These are phyloP conservation scores for Cancer borealis DNA, from an alignment of 2,888 invertebrate genomes.

Conservation along the genomic window DNA sequence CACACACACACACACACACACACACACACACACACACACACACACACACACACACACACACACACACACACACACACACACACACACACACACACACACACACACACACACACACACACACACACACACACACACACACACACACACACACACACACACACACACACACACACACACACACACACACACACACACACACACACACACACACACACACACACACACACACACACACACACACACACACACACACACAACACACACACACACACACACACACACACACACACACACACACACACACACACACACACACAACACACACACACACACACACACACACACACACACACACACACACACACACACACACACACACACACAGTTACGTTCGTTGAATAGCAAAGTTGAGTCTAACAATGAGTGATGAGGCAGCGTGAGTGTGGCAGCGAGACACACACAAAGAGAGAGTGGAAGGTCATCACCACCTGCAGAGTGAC, in stretches of 20 bases:
- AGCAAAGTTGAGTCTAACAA: not conserved
- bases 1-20: not conserved
- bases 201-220: slow-evolving; percentile 33
- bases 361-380: not conserved
- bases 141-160: slow-evolving; percentile 33
- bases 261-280: not conserved
- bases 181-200: slow-evolving; percentile 33
- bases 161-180: slow-evolving; percentile 33
- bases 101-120: slow-evolving; percentile 33
- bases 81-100: slow-evolving; percentile 33
- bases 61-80: not conserved
- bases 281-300: slow-evolving; percentile 29
- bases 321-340: slow-evolving; percentile 45
- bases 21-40: slow-evolving; percentile 9
- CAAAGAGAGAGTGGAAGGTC: too few species aligned
- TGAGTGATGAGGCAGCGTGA: slow-evolving; percentile 5
- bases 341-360: not conserved
- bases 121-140: slow-evolving; percentile 33
- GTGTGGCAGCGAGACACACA: too few species aligned
- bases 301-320: slow-evolving; percentile 26
- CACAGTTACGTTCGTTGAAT: not conserved
- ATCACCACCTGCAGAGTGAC: too few species aligned
- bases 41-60: not conserved
- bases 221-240: slow-evolving; percentile 33
- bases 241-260: slow-evolving; percentile 36